Conservation (phyloP, 2,888 invertebrate species). For the Zygothrica quintamaculata region DNA sequence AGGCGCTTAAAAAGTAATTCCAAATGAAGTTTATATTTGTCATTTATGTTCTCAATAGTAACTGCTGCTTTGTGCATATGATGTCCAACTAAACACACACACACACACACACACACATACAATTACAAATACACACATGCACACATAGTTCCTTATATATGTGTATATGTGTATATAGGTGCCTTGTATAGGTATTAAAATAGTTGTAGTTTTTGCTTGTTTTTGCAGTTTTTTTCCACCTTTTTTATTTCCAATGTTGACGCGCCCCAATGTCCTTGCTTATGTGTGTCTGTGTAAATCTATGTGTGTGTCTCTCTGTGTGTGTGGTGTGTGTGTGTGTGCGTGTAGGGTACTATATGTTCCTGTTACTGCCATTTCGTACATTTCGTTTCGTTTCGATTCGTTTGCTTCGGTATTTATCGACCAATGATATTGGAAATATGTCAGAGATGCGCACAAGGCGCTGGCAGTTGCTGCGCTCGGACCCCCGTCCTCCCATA, state of each 20-base stretch:
- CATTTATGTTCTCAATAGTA: no score
- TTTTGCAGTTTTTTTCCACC: slow-evolving; percentile 32
- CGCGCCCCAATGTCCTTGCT: slow-evolving; percentile 55
- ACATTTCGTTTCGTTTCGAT: slow-evolving; percentile 77
- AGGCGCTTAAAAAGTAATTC: no score
- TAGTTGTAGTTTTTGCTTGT: slow-evolving; percentile 7
- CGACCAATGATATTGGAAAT: slow-evolving; percentile 84
- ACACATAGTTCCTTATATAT: background rate
- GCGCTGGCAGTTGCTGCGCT: slow-evolving; percentile 68
- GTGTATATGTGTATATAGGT: background rate
- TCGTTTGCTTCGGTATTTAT: slow-evolving; percentile 80
- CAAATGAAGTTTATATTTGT: no score
- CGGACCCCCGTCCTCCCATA: slow-evolving; percentile 35
- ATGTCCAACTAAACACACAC: background rate
- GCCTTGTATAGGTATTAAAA: background rate
- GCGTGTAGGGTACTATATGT: slow-evolving; percentile 46
- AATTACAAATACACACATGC: background rate
- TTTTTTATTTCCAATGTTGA: slow-evolving; percentile 27
- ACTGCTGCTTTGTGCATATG: background rate
- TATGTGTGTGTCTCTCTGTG: slow-evolving; percentile 27
- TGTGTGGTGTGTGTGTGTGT: slow-evolving; percentile 40
- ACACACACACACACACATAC: slow-evolving; percentile 2
- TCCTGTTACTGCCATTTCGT: slow-evolving; percentile 64
- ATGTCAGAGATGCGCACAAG: slow-evolving; percentile 83
- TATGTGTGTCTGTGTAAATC: slow-evolving; percentile 30